A percentile compares a stretch with the other conserved stretches of the same genome.
Evolutionary conservation across 2,888 invertebrate species (phyloP).

Genomic region (Patella depressa): DNA sequence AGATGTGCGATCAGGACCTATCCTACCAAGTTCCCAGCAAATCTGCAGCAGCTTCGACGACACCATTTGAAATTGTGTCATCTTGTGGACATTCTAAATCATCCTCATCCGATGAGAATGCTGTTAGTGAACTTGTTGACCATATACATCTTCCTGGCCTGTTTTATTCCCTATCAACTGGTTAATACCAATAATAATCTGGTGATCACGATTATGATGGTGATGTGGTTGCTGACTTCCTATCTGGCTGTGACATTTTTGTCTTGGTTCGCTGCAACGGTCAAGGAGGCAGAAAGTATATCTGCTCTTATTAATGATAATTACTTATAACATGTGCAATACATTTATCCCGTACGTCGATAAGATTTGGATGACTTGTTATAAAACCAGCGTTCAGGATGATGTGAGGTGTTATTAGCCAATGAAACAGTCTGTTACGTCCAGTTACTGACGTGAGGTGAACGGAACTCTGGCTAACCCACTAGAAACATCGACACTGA

Average conservation of each 20-base stretch:
- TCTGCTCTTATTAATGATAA: no score
- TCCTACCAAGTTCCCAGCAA: background rate
- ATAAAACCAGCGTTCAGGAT: no score
- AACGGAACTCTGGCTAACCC: no score
- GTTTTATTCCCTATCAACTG: background rate
- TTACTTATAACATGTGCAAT: no score
- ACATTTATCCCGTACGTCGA: no score
- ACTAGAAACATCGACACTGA: no score
- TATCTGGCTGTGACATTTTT: background rate
- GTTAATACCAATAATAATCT: background rate
- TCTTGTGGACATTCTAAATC: background rate
- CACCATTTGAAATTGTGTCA: background rate
- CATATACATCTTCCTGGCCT: background rate
- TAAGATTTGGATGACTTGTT: no score
- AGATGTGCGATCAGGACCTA: background rate
- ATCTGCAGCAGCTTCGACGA: background rate
- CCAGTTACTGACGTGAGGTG: no score
- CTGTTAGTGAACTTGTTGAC: background rate
- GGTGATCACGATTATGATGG: background rate
- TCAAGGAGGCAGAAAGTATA: background rate
- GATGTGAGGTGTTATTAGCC: no score
- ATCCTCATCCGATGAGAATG: background rate
- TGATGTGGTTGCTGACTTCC: background rate
- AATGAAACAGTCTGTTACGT: no score
- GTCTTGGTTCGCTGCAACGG: background rate